Conservation (phyloP, 2,888 invertebrate species). For the Cephus pulcher region DNA sequence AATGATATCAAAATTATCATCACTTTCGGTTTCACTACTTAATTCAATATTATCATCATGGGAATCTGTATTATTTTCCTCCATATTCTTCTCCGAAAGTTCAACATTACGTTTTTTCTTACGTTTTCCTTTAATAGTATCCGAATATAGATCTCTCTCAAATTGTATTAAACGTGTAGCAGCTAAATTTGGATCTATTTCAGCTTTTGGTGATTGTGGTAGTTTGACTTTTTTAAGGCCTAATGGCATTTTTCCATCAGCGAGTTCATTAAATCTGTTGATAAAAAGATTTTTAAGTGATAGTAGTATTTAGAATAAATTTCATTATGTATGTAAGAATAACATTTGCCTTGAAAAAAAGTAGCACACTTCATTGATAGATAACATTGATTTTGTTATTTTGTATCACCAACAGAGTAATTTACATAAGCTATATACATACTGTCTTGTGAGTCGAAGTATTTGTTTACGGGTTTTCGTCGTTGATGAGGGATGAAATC, state of each 20-base stretch:
- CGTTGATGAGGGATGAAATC: constrained; percentile 68
- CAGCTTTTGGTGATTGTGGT: constrained; percentile 49
- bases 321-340: constrained; percentile 2
- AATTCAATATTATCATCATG: background rate
- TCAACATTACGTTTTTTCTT: constrained; percentile 50
- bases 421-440: constrained; percentile 46
- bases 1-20: constrained; percentile 24
- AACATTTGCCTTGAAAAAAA: constrained; percentile 17
- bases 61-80: background rate
- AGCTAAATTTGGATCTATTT: constrained; percentile 56
- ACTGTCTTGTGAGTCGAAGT: constrained; percentile 69
- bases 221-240: constrained; percentile 70
- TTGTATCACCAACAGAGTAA: constrained; percentile 4
- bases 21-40: constrained; percentile 22
- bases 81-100: constrained; percentile 16
- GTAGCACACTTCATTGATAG: constrained; percentile 5
- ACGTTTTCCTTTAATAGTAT: constrained; percentile 42
- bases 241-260: constrained; percentile 76
- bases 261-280: constrained; percentile 72
- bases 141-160: constrained; percentile 67
- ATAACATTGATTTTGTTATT: constrained; percentile 12
- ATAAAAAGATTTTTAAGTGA: background rate
- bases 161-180: constrained; percentile 66
- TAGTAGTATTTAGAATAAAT: background rate
- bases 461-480: constrained; percentile 72